Base-by-base conservation (phyloP, 2,113 vertebrate genomes). In the Pungitius pungitius region DNA sequence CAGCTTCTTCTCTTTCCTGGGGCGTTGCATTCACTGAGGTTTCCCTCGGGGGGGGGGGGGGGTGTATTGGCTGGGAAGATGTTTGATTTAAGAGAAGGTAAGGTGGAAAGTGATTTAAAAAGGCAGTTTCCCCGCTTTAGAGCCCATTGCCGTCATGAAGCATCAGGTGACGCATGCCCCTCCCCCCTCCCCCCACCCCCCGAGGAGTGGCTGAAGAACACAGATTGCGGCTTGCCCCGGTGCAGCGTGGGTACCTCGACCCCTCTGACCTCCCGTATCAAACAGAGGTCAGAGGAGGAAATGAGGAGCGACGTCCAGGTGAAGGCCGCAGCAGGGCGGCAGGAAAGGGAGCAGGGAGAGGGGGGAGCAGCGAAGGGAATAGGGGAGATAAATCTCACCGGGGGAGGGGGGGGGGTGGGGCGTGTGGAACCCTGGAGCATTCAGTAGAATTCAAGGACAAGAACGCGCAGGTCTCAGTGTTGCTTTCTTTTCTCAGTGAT, bases 201-300 rank as follows among this genome's bases (percentile, higher is more conserved):
- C 0, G 11, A 69, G 55, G 18, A 47, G 33, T 1, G 35, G 40
- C 11, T 45, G 33, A 51, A 82, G 75, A 49, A 24, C 58, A 43
- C 37, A 37, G 30, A 77, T 27, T 77, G 45, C 66, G 35, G 62
- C 20, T 43, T 11, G 35, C 33, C 42, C 62, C 30, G 0, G 51
- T 12, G 51, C 45, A 14, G 22, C 22, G 30, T 11, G 30, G 49
- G 40, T 56, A 69, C 56, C 55, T 54, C 51, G 66, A 69, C 73
- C 77, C 52, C 14, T n/a, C 35, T 57, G 69, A 69, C 78, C 73
- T 67, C 35, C 20, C 1, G 5, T 59, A 57, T 75, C 67, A 57
- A 6, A 27, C 33, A 13, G 30, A 73, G 84, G 78, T 69, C 75
- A 40, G 35, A 51, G 45, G 55, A 88, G 85, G 83, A 90, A 89